Evolutionary conservation across 2,888 invertebrate species (phyloP).

Genomic region (Stenurella melanura): DNA sequence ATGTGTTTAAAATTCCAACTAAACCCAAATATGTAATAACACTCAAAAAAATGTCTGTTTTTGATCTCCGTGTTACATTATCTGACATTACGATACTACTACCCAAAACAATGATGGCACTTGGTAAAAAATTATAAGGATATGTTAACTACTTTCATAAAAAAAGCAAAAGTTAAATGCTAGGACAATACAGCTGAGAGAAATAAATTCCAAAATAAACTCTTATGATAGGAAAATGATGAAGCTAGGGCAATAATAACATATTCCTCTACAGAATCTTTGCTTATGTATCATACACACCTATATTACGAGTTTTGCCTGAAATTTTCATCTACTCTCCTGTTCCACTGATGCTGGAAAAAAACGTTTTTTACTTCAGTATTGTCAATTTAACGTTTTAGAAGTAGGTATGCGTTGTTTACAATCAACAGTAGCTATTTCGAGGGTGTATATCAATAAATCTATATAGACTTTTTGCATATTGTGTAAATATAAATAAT

Average conservation of each 20-base stretch:
- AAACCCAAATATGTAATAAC: no score
- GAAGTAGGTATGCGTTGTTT: not conserved
- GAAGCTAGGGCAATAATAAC: slow-evolving; percentile 33
- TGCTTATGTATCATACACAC: slow-evolving; percentile 51
- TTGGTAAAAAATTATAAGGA: not conserved
- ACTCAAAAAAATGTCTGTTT: no score
- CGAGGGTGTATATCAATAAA: no score
- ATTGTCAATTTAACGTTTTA: not conserved
- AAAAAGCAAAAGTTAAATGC: slow-evolving; percentile 31
- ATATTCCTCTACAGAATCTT: slow-evolving; percentile 22
- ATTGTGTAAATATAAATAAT: not conserved
- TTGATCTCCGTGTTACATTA: no score
- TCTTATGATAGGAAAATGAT: slow-evolving; percentile 2
- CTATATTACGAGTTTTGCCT: slow-evolving; percentile 49
- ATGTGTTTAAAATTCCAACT: no score
- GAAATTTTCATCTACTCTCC: slow-evolving; percentile 60
- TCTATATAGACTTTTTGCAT: not conserved
- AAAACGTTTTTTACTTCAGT: slow-evolving; percentile 40
- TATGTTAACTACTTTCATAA: slow-evolving; percentile 26
- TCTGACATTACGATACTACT: no score
- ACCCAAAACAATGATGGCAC: not conserved
- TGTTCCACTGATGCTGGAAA: slow-evolving; percentile 59
- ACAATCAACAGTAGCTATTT: not conserved
- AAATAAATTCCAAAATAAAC: slow-evolving; percentile 14
- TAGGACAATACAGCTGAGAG: not conserved